These are phyloP conservation scores for Drosophila stalkeri DNA, from an alignment of 2,888 invertebrate species.

Conservation along the genomic window DNA sequence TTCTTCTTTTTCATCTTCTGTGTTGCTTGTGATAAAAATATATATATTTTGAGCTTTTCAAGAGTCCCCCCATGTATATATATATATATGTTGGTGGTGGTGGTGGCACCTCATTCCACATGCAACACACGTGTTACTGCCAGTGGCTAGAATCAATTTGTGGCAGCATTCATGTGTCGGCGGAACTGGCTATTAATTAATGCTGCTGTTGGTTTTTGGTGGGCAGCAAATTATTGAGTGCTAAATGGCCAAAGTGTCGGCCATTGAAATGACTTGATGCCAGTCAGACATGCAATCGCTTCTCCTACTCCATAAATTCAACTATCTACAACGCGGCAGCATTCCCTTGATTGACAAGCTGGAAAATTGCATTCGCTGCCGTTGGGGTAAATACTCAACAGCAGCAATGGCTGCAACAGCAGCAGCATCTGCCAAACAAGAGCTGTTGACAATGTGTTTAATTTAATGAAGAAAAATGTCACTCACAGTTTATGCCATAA, in stretches of 20 bases:
- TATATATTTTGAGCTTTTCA: slow-evolving; percentile 25
- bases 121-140: slow-evolving; percentile 52
- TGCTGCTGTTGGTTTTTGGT: slow-evolving; percentile 27
- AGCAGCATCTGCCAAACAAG: slow-evolving; percentile 29
- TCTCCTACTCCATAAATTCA: neutral
- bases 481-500: slow-evolving; percentile 57
- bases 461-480: slow-evolving; percentile 68
- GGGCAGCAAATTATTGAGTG: slow-evolving; percentile 59
- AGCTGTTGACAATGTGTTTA: slow-evolving; percentile 63
- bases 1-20: slow-evolving; percentile 2
- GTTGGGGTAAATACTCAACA: neutral
- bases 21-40: slow-evolving; percentile 13
- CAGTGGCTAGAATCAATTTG: slow-evolving; percentile 48
- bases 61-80: slow-evolving; percentile 1
- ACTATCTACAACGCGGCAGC: neutral
- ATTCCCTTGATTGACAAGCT: slow-evolving; percentile 46
- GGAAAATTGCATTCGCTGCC: slow-evolving; percentile 38
- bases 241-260: slow-evolving; percentile 62
- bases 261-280: slow-evolving; percentile 44
- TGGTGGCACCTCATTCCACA: slow-evolving; percentile 31
- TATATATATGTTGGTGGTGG: neutral
- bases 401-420: neutral
- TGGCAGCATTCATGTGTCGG: slow-evolving; percentile 43
- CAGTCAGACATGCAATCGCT: slow-evolving; percentile 41
- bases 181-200: slow-evolving; percentile 65